phyloP scores from a whole-genome alignment of 1,140 invertebrate genomes.

The Probaryconus sp. region DNA sequence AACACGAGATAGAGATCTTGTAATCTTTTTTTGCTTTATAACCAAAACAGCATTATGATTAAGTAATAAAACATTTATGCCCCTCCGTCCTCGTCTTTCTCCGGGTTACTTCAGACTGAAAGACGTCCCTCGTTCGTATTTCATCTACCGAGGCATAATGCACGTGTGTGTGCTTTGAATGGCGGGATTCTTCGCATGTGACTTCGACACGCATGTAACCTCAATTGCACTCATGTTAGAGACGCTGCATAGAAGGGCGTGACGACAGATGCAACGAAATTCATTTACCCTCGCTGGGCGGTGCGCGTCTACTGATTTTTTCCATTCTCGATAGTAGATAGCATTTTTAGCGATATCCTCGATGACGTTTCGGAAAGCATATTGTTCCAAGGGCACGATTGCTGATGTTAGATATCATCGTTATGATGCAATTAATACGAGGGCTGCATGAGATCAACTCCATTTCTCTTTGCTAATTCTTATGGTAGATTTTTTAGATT shows the following conservation, averaged over 20 bases:
- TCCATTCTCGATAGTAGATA: slow-evolving; percentile 64
- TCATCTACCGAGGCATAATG: slow-evolving; percentile 29
- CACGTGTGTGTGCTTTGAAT: slow-evolving; percentile 46
- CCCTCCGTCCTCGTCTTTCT: slow-evolving; percentile 46
- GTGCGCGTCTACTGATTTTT: slow-evolving; percentile 67
- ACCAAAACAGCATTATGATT: slow-evolving; percentile 72
- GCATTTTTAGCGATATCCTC: slow-evolving; percentile 27
- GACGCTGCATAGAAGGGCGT: slow-evolving; percentile 68
- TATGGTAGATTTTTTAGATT: slow-evolving; percentile 1
- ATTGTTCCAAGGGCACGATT: background rate
- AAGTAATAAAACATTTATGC: slow-evolving; percentile 77
- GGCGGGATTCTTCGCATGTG: slow-evolving; percentile 50
- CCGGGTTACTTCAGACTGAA: slow-evolving; percentile 65
- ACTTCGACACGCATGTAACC: slow-evolving; percentile 63
- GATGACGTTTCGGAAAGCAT: slow-evolving; percentile 7
- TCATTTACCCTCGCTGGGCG: slow-evolving; percentile 72
- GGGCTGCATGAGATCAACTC: slow-evolving; percentile 9
- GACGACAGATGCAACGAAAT: slow-evolving; percentile 76
- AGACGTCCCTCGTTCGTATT: slow-evolving; percentile 65
- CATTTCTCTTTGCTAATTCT: slow-evolving; percentile 18
- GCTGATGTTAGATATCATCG: slow-evolving; percentile 27
- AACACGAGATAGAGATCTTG: no score
- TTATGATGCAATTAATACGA: slow-evolving; percentile 18
- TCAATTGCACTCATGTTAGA: slow-evolving; percentile 47
- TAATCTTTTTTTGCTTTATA: slow-evolving; percentile 34